A percentile compares a stretch with the other conserved stretches of the same genome.
phyloP scores from a whole-genome alignment of 2,797 vertebrate genomes.

The Dromococcyx pavoninus region DNA sequence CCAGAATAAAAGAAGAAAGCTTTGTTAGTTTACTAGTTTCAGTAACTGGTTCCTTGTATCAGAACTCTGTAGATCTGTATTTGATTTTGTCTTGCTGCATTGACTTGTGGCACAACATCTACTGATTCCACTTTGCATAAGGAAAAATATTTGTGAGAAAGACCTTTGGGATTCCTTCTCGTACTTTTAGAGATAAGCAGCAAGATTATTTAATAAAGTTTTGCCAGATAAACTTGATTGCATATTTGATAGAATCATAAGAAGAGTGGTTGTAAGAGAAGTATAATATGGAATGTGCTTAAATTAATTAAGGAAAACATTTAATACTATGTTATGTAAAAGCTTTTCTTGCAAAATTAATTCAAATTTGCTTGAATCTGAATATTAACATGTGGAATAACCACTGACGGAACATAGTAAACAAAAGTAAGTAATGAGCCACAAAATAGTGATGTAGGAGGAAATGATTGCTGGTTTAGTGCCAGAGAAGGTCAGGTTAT shows the following conservation, averaged over 20 bases:
- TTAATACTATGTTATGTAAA: slow-evolving; percentile 12
- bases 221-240: slow-evolving; percentile 7
- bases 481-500: neutral
- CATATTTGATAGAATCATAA: slow-evolving; percentile 32
- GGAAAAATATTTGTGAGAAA: neutral
- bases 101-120: neutral
- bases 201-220: neutral
- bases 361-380: slow-evolving; percentile 41
- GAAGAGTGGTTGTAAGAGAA: slow-evolving; percentile 15
- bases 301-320: slow-evolving; percentile 42
- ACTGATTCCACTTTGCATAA: neutral
- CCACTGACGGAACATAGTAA: slow-evolving; percentile 9
- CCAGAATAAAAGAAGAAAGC: neutral
- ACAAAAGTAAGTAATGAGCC: slow-evolving; percentile 25
- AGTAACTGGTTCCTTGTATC: neutral
- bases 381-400: slow-evolving; percentile 13
- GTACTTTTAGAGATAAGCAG: neutral
- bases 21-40: neutral
- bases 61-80: neutral
- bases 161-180: neutral
- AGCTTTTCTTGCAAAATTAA: slow-evolving; percentile 13
- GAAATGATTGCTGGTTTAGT: slow-evolving; percentile 4
- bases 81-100: neutral
- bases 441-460: neutral
- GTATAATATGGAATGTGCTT: neutral